phyloP scores from a whole-genome alignment of 2,888 invertebrate genomes.

The Eristalinus aeneus region DNA sequence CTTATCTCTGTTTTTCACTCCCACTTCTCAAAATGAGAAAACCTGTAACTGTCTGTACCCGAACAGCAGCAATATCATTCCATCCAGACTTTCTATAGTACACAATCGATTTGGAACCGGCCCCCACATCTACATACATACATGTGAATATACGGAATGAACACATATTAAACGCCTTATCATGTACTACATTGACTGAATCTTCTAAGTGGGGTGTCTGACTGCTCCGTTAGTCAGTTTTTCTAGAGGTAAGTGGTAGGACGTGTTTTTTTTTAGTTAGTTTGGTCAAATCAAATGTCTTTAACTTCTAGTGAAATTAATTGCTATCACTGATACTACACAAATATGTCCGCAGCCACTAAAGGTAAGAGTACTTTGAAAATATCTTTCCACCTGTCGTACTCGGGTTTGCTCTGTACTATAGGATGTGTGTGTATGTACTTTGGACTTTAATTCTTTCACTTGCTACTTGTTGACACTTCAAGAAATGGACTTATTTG shows the following conservation, averaged over 20 bases:
- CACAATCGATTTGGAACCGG: slow-evolving; percentile 12
- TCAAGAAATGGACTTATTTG: slow-evolving; percentile 16
- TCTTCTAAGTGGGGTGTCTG: not conserved
- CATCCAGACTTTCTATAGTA: not conserved
- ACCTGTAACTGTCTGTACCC: too few relatives aligned
- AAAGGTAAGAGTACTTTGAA: slow-evolving; percentile 73
- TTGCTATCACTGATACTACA: slow-evolving; percentile 18
- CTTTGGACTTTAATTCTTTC: slow-evolving; percentile 71
- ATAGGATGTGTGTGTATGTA: slow-evolving; percentile 49
- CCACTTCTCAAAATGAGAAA: too few relatives aligned
- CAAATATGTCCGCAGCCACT: slow-evolving; percentile 77
- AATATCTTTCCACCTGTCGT: not conserved
- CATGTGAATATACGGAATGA: not conserved
- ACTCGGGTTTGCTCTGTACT: slow-evolving; percentile 4
- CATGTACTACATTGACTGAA: not conserved
- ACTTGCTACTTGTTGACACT: slow-evolving; percentile 48
- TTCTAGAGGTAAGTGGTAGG: slow-evolving; percentile 13
- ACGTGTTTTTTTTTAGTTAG: not conserved
- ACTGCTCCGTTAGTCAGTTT: slow-evolving; percentile 26
- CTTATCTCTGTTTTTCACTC: too few relatives aligned
- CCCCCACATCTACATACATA: not conserved
- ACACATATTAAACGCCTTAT: slow-evolving; percentile 10
- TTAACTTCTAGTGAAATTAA: slow-evolving; percentile 22
- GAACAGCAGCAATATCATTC: too few relatives aligned
- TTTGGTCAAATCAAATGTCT: slow-evolving; percentile 6